Conservation (phyloP, 2,113 vertebrate species). For the Panurus biarmicus region DNA sequence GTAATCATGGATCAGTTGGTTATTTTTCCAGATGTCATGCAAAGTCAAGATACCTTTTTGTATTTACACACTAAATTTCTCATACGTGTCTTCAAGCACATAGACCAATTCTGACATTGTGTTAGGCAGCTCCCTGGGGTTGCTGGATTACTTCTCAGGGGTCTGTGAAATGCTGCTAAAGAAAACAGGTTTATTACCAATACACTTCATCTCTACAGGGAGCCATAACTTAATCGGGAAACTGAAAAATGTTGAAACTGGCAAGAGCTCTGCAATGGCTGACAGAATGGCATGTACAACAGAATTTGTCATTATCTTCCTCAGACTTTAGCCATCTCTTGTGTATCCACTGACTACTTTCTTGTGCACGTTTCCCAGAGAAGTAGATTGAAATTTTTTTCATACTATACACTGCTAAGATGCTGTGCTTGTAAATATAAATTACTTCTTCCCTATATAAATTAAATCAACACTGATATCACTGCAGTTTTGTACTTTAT, state of each 20-base stretch:
- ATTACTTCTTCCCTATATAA: background rate
- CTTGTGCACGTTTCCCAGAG: background rate
- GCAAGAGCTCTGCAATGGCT: background rate
- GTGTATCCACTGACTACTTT: background rate
- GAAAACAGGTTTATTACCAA: background rate
- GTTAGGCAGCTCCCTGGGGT: background rate
- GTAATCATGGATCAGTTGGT: background rate
- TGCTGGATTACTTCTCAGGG: background rate
- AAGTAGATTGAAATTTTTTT: background rate
- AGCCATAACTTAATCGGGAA: background rate
- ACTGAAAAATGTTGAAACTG: background rate
- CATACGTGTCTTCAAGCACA: rapidly evolving
- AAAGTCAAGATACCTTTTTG: background rate
- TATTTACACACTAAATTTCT: background rate
- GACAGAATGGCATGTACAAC: background rate
- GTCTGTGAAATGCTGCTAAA: background rate
- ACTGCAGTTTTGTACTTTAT: background rate
- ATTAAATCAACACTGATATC: background rate
- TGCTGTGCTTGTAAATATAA: background rate
- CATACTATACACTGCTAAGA: background rate
- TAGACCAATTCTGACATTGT: background rate
- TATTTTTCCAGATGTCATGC: background rate
- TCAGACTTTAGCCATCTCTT: background rate
- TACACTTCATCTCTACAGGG: background rate
- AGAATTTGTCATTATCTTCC: background rate